These are phyloP conservation scores for Rhagoletis pomonella DNA, from an alignment of 1,140 invertebrate genomes.

Conservation along the genomic window DNA sequence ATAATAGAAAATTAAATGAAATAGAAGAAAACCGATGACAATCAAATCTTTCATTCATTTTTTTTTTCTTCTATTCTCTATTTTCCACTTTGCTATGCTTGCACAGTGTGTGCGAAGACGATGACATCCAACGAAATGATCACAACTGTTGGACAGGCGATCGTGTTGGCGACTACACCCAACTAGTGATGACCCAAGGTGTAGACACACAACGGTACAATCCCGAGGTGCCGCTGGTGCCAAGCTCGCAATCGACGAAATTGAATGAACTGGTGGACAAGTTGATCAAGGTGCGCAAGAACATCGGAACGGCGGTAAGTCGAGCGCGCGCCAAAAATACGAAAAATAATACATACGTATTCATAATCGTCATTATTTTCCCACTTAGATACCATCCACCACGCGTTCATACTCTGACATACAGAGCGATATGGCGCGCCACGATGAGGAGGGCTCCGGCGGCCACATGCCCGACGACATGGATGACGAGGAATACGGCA, in stretches of 20 bases:
- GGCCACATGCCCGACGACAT: conserved; percentile 64
- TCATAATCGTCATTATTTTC: background rate
- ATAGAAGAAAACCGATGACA: background rate
- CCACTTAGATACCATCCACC: conserved; percentile 62
- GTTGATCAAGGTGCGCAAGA: conserved; percentile 70
- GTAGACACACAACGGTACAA: conserved; percentile 70
- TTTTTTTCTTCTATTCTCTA: conserved; percentile 4
- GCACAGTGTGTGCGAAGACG: conserved; percentile 70
- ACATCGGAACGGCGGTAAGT: conserved; percentile 68
- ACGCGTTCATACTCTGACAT: conserved; percentile 63
- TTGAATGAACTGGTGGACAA: conserved; percentile 71
- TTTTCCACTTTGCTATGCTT: conserved; percentile 19
- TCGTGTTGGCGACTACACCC: conserved; percentile 71
- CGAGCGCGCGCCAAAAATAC: too few relatives aligned
- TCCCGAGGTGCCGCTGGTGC: conserved; percentile 70
- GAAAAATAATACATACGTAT: background rate
- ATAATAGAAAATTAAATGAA: background rate
- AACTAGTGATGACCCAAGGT: conserved; percentile 65
- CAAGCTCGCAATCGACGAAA: conserved; percentile 62
- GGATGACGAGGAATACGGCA: conserved; percentile 69
- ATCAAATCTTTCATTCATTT: conserved; percentile 20
- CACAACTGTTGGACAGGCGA: conserved; percentile 73
- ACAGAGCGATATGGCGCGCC: conserved; percentile 72
- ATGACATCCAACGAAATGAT: conserved; percentile 66
- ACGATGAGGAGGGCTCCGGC: conserved; percentile 68